These are phyloP conservation scores for Thymelicus lineola DNA, from an alignment of 2,888 invertebrate genomes.

Conservation along the genomic window DNA sequence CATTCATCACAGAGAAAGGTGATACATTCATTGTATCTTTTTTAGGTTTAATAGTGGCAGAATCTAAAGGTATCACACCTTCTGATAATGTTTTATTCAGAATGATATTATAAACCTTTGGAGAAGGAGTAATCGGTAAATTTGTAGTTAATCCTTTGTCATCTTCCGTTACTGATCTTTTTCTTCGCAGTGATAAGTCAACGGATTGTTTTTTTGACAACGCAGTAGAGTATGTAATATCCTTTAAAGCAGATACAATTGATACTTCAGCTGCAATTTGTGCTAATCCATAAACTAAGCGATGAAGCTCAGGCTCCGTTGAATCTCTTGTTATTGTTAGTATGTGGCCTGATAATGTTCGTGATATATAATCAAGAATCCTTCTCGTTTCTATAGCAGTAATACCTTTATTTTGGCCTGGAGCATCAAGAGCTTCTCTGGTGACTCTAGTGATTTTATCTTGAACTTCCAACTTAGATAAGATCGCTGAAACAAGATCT, in stretches of 20 bases:
- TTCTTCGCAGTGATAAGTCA: slow-evolving; percentile 71
- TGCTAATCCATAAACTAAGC: slow-evolving; percentile 76
- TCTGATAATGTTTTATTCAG: slow-evolving; percentile 59
- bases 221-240: slow-evolving; percentile 73
- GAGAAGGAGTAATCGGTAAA: slow-evolving; percentile 43
- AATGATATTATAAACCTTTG: slow-evolving; percentile 62
- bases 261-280: slow-evolving; percentile 80
- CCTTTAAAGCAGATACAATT: slow-evolving; percentile 77
- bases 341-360: slow-evolving; percentile 75
- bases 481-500: slow-evolving; percentile 74
- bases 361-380: slow-evolving; percentile 77
- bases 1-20: slow-evolving; percentile 68
- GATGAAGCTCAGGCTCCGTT: slow-evolving; percentile 78
- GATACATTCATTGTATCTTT: slow-evolving; percentile 41
- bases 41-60: background rate
- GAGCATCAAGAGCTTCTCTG: slow-evolving; percentile 74
- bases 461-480: slow-evolving; percentile 76
- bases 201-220: slow-evolving; percentile 77
- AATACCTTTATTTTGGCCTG: slow-evolving; percentile 75
- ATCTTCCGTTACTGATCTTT: slow-evolving; percentile 56
- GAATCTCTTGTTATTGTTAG: slow-evolving; percentile 72
- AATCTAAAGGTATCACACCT: background rate
- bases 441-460: slow-evolving; percentile 80
- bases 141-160: slow-evolving; percentile 46
- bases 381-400: slow-evolving; percentile 79